These are phyloP conservation scores for Drosophila neotestacea DNA, from an alignment of 2,888 invertebrate genomes.

Conservation along the genomic window DNA sequence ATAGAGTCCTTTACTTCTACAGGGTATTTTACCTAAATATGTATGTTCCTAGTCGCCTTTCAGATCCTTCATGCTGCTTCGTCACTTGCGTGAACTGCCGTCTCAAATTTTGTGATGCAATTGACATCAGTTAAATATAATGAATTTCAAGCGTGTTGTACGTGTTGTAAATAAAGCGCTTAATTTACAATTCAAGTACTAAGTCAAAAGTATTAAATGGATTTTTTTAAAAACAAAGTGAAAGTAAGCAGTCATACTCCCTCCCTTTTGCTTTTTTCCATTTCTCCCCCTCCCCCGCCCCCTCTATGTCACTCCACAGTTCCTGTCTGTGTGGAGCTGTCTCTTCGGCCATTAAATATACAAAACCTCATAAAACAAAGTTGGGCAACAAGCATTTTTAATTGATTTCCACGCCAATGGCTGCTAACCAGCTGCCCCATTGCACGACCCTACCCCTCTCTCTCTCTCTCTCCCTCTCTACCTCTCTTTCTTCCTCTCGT, in stretches of 20 bases:
- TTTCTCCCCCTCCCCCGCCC: too few relatives aligned
- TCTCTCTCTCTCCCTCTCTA: background rate
- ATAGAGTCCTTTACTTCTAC: too few relatives aligned
- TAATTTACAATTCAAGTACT: conserved; percentile 25
- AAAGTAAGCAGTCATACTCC: conserved; percentile 39
- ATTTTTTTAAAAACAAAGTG: conserved; percentile 27
- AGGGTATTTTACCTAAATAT: too few relatives aligned
- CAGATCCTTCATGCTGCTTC: too few relatives aligned
- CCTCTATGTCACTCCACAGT: background rate
- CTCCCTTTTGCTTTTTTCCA: background rate
- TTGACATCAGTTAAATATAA: conserved; percentile 6
- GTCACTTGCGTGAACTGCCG: too few relatives aligned
- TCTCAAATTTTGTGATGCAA: background rate
- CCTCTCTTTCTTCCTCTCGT: too few relatives aligned
- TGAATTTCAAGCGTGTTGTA: conserved; percentile 3
- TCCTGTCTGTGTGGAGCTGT: conserved; percentile 7
- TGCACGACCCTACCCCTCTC: background rate
- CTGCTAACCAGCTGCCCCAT: conserved; percentile 25
- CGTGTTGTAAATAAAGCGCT: conserved; percentile 10
- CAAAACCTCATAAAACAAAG: conserved; percentile 69
- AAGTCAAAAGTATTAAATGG: conserved; percentile 2
- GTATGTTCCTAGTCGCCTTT: too few relatives aligned
- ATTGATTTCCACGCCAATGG: conserved; percentile 71
- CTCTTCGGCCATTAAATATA: conserved; percentile 55
- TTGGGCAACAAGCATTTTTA: conserved; percentile 76